Conservation (phyloP, 2,113 vertebrate genomes). For the Dromiciops gliroides region DNA sequence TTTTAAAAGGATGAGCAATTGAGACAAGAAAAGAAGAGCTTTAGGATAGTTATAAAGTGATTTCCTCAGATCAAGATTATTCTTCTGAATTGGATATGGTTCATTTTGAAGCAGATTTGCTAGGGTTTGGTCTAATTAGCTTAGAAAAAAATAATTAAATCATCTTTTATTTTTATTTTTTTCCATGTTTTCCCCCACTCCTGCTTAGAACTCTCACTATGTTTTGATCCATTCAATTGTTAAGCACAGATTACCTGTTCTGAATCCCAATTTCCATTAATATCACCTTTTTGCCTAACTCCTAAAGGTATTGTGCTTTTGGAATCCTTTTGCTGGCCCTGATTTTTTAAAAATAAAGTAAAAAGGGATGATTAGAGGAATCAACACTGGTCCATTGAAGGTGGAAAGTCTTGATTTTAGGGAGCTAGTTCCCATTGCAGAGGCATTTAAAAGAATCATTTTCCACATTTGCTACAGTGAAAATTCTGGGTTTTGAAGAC, state of each 20-base stretch:
- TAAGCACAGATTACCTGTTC: too few relatives aligned
- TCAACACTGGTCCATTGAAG: slow-evolving; percentile 25
- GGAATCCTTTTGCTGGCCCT: slow-evolving; percentile 15
- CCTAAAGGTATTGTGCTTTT: slow-evolving; percentile 46
- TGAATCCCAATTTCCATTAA: too few relatives aligned
- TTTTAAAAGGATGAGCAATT: background rate
- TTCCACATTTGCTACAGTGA: background rate
- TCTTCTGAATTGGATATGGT: background rate
- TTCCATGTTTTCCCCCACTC: too few relatives aligned
- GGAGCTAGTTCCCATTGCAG: background rate
- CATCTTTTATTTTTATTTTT: background rate
- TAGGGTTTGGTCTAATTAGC: background rate
- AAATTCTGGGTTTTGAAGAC: slow-evolving; percentile 29
- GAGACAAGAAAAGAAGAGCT: background rate
- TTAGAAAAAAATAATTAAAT: background rate
- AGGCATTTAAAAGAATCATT: background rate
- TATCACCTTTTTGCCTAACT: background rate
- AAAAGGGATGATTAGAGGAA: slow-evolving; percentile 34
- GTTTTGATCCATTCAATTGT: too few relatives aligned
- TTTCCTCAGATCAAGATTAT: background rate
- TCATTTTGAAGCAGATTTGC: background rate
- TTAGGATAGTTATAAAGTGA: background rate
- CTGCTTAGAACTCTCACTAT: too few relatives aligned
- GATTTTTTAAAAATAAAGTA: slow-evolving; percentile 51
- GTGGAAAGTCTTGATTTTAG: background rate